A percentile compares a stretch with the other conserved stretches of the same genome.
phyloP scores from a whole-genome alignment of 2,113 vertebrate genomes.

The Dicaeum eximium region DNA sequence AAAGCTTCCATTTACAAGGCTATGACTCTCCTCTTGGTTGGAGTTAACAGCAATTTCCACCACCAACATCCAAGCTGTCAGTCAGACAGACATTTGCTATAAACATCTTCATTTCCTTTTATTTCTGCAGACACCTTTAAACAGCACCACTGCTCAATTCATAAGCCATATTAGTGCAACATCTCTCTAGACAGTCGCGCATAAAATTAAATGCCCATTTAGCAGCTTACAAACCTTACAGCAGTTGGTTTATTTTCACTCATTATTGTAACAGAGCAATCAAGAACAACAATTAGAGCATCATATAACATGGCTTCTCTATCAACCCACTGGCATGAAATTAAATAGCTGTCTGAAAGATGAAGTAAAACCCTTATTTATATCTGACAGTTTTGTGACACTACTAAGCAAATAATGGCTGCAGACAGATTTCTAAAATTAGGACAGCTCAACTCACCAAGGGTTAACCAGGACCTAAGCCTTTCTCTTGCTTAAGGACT shows the following conservation, averaged over 20 bases:
- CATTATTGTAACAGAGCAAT: neutral
- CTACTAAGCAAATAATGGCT: neutral
- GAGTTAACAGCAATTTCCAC: conserved; percentile 10
- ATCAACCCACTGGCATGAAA: neutral
- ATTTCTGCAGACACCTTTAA: conserved; percentile 44
- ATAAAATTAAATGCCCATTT: conserved; percentile 32
- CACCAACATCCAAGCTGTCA: conserved; percentile 8
- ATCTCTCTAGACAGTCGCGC: neutral
- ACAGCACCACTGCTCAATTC: conserved; percentile 36
- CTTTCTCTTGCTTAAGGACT: conserved; percentile 24
- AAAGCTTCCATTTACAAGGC: neutral
- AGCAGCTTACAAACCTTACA: conserved; percentile 5
- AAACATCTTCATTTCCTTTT: conserved; percentile 48
- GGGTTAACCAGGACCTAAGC: conserved; percentile 1
- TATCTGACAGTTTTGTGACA: neutral
- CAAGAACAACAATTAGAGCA: neutral
- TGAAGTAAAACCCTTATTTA: neutral
- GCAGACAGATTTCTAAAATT: neutral
- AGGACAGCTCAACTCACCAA: neutral
- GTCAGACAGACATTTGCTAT: conserved; percentile 22
- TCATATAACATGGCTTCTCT: neutral
- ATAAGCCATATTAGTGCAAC: neutral
- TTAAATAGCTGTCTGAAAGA: neutral
- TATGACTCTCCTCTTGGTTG: neutral
- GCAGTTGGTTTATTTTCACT: conserved; percentile 11